Conservation (phyloP, 2,113 vertebrate species). For the Pelmatolapia mariae region DNA sequence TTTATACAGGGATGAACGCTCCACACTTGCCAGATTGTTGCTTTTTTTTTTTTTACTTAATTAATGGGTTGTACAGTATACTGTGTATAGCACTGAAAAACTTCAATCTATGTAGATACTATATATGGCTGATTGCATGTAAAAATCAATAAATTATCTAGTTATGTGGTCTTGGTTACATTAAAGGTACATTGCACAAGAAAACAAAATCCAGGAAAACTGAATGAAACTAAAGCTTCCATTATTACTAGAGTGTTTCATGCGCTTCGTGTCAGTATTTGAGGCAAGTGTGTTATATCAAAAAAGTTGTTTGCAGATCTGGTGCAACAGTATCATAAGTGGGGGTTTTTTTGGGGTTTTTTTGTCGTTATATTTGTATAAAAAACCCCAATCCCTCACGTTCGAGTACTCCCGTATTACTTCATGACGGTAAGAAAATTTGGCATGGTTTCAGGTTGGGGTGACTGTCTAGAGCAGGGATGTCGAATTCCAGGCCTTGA, state of each 20-base stretch:
- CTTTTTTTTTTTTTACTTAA: not conserved
- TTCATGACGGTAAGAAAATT: not conserved
- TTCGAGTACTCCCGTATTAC: not conserved
- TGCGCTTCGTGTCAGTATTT: not conserved
- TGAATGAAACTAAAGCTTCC: not conserved
- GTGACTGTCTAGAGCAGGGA: not conserved
- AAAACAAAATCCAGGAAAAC: not conserved
- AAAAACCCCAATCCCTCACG: not conserved
- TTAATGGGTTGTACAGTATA: not conserved
- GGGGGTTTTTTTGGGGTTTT: fast-evolving
- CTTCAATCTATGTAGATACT: not conserved
- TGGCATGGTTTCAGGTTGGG: not conserved
- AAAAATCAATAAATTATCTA: not conserved
- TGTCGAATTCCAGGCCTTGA: not conserved
- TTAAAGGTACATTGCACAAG: not conserved
- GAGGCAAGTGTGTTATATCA: not conserved
- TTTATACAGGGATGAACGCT: not conserved
- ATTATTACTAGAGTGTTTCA: not conserved
- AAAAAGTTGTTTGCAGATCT: not conserved
- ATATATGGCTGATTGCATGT: not conserved
- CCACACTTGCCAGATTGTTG: not conserved
- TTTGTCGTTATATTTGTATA: not conserved
- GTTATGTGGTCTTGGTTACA: not conserved
- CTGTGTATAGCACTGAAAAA: not conserved
- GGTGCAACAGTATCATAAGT: not conserved